Evolutionary conservation across 2,113 vertebrate species (phyloP).

Genomic region (Rhabdornis inornatus): DNA sequence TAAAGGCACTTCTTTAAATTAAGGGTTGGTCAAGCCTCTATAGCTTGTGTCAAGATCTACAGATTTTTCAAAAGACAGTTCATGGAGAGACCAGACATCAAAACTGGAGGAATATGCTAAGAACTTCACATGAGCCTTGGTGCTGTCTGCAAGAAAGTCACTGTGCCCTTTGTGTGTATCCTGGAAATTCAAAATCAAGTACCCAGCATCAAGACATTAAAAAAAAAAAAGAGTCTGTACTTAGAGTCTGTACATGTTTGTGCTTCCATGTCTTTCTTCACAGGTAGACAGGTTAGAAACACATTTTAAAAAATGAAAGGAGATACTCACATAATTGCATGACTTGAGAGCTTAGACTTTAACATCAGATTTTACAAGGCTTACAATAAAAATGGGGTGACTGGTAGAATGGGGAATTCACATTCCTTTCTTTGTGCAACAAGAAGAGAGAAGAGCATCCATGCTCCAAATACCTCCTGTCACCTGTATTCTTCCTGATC

Average conservation of each 20-base stretch:
- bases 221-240: too few species aligned
- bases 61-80: neutral
- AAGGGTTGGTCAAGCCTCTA: neutral
- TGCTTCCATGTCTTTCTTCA: neutral
- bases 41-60: neutral
- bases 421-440: neutral
- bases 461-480: constrained; percentile 4
- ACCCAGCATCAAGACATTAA: neutral
- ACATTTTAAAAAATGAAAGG: constrained; percentile 34
- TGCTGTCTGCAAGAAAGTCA: neutral
- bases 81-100: neutral
- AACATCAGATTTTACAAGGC: constrained; percentile 24
- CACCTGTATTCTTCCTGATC: constrained; percentile 12
- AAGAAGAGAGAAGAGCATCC: neutral
- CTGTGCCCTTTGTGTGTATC: neutral
- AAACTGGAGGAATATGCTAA: neutral
- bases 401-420: neutral
- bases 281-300: neutral
- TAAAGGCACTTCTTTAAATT: neutral
- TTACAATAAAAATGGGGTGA: neutral
- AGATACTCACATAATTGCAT: constrained; percentile 1
- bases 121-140: neutral
- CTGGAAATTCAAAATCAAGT: neutral
- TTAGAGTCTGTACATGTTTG: neutral
- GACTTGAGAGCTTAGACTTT: neutral